Base-by-base conservation (phyloP, 2,113 vertebrate species). In the Mormyrus lacerda region DNA sequence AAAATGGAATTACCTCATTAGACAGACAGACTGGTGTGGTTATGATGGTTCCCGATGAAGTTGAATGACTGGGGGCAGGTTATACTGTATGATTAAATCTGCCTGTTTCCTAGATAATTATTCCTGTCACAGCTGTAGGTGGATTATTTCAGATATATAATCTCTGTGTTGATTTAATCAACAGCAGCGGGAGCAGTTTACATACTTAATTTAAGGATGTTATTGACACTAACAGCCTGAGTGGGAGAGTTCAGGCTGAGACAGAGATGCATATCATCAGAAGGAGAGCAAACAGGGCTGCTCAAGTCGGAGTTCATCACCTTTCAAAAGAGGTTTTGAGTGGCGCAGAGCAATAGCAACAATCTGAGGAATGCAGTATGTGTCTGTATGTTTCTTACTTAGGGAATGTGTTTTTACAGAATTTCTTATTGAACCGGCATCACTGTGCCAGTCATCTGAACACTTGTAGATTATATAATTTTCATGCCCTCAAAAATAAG, bases 101-200 rank as follows among this genome's bases (percentile, higher is more conserved):
- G 82, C 31, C 35, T 84, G 35, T 69, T 69, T 69, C 61, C 61
- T 31, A 45, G 44, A 44, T 84, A 47, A 84, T 84, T 84, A 84
- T 84, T 44, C 19, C 39, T 84, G 82, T 45, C 35, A 44, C 42
- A 44, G 82, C 42, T 84, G 82, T 44, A 84, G 82, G 82, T 84
- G 42, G 82, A 47, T 84, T 84, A 24, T 47, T 4, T 44, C 82
- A 84, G 35, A 42, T 44, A 84, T 84, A 45, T 84, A 24, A 84
- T 24, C 79, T 84, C 82, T 84, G 39, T 84, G 82, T 83, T 84
- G 35, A 44, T 84, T 84, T 84, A 84, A 84, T 84, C 35, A 44
- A 44, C 24, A 21, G 19, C 39, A 42, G 39, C 10, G 24, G 82
- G 82, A n/a, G 24, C 82, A 84, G 39, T 42, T 45, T 44, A 24